Conservation (phyloP, 2,113 vertebrate species). For the Phyllostomus hastatus region DNA sequence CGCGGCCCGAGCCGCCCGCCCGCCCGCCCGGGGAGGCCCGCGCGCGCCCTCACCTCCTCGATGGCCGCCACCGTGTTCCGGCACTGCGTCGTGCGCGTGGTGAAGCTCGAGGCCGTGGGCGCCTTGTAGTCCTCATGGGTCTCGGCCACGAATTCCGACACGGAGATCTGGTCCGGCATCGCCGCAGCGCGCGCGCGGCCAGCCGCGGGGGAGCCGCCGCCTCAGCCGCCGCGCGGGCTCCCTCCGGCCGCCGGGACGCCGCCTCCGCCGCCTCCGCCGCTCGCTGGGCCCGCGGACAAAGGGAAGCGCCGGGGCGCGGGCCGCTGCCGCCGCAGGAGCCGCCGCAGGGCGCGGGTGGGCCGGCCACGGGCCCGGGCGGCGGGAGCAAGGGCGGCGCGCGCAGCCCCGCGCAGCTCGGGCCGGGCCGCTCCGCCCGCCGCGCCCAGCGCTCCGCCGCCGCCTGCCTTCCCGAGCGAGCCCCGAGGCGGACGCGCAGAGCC, state of each 20-base stretch:
- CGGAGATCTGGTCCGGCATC: slow-evolving; percentile 93
- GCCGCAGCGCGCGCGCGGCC: slow-evolving; percentile 70
- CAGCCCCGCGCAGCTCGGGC: slow-evolving; percentile 54
- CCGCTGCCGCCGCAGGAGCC: background rate
- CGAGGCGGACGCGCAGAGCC: slow-evolving; percentile 32
- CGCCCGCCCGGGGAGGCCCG: background rate
- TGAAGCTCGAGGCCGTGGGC: slow-evolving; percentile 95
- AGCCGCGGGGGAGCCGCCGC: slow-evolving; percentile 3
- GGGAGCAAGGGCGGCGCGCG: slow-evolving; percentile 20
- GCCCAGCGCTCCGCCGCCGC: background rate
- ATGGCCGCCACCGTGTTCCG: slow-evolving; percentile 91
- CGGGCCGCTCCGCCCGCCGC: slow-evolving; percentile 35
- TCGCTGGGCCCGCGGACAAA: slow-evolving; percentile 63
- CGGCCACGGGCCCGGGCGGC: slow-evolving; percentile 40
- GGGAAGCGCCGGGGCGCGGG: slow-evolving; percentile 30
- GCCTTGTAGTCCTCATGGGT: slow-evolving; percentile 96
- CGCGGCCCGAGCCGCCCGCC: background rate
- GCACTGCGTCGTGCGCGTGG: slow-evolving; percentile 91
- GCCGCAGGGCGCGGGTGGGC: slow-evolving; percentile 35
- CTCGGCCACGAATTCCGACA: slow-evolving; percentile 92
- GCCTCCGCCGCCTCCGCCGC: background rate
- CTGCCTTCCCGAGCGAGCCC: slow-evolving; percentile 24
- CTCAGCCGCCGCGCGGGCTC: slow-evolving; percentile 29
- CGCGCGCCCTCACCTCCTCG: slow-evolving; percentile 88
- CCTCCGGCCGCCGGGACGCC: slow-evolving; percentile 3